These are phyloP conservation scores for Leptarthrus brevirostris DNA, from an alignment of 2,888 invertebrate genomes.

Conservation along the genomic window DNA sequence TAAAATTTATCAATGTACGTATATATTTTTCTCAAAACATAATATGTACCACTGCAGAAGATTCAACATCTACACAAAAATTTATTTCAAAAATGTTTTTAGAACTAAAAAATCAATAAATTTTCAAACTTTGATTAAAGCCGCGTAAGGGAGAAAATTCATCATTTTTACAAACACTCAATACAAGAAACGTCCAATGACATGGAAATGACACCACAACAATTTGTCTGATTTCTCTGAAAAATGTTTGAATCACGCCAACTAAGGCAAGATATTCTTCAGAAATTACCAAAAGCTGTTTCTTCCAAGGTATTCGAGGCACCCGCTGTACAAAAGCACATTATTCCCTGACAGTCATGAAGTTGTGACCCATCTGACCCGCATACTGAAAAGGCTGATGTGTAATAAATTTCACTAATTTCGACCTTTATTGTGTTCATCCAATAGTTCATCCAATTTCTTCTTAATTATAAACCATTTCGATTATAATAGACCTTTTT, in stretches of 20 bases:
- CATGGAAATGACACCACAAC: neutral
- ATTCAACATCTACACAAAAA: no score
- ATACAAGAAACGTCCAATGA: no score
- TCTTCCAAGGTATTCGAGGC: conserved; percentile 13
- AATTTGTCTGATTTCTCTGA: conserved; percentile 10
- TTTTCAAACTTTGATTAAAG: no score
- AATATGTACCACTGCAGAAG: no score
- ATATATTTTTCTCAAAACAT: no score
- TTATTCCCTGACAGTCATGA: conserved; percentile 23
- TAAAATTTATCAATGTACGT: no score
- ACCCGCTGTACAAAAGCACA: conserved; percentile 26
- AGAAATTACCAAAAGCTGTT: conserved; percentile 38
- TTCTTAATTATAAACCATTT: conserved; percentile 33
- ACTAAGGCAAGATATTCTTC: conserved; percentile 19
- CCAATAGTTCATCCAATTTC: conserved; percentile 39
- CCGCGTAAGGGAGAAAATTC: no score
- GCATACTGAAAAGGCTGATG: conserved; percentile 19
- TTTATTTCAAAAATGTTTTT: no score
- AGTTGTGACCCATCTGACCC: conserved; percentile 8
- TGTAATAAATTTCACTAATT: conserved; percentile 47
- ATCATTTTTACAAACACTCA: no score
- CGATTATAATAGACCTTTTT: conserved; percentile 22
- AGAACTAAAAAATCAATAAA: no score
- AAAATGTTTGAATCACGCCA: neutral
- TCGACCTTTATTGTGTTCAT: conserved; percentile 23